These are phyloP conservation scores for Melanerpes formicivorus DNA, from an alignment of 2,113 vertebrate species.

Conservation along the genomic window DNA sequence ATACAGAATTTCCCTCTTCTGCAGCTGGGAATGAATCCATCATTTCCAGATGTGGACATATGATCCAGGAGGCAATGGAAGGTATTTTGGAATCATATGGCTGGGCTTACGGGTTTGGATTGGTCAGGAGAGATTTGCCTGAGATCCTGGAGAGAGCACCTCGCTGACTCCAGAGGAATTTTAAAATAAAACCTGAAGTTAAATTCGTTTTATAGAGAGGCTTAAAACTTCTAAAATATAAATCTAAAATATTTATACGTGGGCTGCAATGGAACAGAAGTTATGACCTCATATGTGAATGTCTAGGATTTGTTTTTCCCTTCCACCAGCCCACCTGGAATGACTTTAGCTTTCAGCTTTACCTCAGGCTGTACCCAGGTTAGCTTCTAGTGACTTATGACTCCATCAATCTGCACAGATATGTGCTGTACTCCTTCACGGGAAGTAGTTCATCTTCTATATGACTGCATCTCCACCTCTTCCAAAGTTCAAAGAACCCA, in stretches of 20 bases:
- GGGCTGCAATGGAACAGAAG: constrained; percentile 35
- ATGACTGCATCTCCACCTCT: constrained; percentile 51
- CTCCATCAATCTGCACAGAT: constrained; percentile 56
- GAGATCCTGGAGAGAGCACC: neutral
- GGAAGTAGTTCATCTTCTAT: constrained; percentile 64
- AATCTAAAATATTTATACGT: constrained; percentile 63
- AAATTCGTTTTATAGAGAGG: constrained; percentile 46
- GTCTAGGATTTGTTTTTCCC: constrained; percentile 29
- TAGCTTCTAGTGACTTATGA: constrained; percentile 59
- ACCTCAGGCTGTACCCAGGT: constrained; percentile 48
- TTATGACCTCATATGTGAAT: constrained; percentile 49
- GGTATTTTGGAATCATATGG: constrained; percentile 34
- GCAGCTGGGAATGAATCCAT: constrained; percentile 35
- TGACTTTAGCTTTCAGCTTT: constrained; percentile 66
- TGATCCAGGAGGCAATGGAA: constrained; percentile 49
- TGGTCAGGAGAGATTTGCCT: constrained; percentile 21
- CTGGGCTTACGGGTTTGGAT: constrained; percentile 48
- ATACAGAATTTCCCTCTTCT: constrained; percentile 49
- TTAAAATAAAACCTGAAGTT: constrained; percentile 57
- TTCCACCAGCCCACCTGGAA: constrained; percentile 52
- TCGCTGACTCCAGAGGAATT: constrained; percentile 27
- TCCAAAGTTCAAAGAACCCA: constrained; percentile 41
- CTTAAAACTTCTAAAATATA: constrained; percentile 57
- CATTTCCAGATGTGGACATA: constrained; percentile 56
- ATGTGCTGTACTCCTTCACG: constrained; percentile 37